Conservation (phyloP, 2,888 invertebrate species). For the Leptura quadrifasciata region DNA sequence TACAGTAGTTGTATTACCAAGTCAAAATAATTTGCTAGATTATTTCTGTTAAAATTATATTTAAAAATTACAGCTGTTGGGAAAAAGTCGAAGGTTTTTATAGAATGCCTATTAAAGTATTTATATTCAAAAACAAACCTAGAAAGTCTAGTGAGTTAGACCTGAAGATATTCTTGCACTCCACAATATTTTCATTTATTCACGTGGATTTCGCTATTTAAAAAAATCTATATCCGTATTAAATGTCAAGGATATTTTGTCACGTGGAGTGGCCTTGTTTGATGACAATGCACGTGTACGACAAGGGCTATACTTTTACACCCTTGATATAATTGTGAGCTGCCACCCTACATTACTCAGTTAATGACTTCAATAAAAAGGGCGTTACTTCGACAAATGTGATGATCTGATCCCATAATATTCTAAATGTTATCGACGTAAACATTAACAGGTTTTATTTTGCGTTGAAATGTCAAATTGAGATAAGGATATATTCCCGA, state of each 20-base stretch:
- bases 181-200: no score
- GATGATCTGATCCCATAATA: slow-evolving; percentile 1
- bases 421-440: not conserved
- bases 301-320: not conserved
- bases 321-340: slow-evolving; percentile 4
- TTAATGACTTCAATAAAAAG: slow-evolving; percentile 7
- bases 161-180: no score
- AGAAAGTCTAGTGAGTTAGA: no score
- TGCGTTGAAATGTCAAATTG: not conserved
- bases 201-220: not conserved
- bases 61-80: no score
- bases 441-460: not conserved
- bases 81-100: no score
- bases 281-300: not conserved
- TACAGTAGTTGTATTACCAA: no score
- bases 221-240: not conserved
- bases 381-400: not conserved
- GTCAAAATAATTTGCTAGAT: no score
- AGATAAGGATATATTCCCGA: not conserved
- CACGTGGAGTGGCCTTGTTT: slow-evolving; percentile 4
- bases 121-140: no score
- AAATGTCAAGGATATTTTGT: not conserved
- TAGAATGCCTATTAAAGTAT: no score
- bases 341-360: not conserved
- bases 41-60: no score